Conservation (phyloP, 2,888 invertebrate genomes). For the Leptothorax acervorum region DNA sequence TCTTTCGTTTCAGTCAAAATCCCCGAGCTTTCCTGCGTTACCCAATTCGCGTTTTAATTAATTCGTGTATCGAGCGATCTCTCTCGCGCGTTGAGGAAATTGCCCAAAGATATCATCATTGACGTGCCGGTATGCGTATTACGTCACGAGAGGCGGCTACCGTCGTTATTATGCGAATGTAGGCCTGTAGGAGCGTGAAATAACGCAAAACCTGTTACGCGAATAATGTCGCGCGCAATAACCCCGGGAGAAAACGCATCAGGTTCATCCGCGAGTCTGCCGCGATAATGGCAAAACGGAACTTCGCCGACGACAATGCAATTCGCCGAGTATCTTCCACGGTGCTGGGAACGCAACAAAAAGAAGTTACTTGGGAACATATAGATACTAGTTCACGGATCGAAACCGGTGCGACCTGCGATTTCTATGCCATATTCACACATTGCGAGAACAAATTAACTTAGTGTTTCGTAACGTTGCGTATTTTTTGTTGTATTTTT, state of each 20-base stretch:
- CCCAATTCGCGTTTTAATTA: conserved; percentile 35
- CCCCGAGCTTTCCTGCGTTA: not conserved
- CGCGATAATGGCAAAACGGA: conserved; percentile 15
- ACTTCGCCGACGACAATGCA: conserved; percentile 20
- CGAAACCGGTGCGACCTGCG: not conserved
- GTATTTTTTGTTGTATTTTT: not conserved
- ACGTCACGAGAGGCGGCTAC: conserved; percentile 27
- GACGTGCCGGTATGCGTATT: conserved; percentile 36
- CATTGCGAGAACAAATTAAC: not conserved
- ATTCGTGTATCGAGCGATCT: conserved; percentile 13
- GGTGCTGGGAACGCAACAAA: not conserved
- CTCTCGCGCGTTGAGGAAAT: conserved; percentile 18
- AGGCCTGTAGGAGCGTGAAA: conserved; percentile 52
- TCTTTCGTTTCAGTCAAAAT: not conserved
- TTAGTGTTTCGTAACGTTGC: not conserved
- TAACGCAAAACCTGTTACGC: conserved; percentile 62
- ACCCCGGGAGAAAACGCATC: conserved; percentile 58
- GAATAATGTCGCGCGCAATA: conserved; percentile 39
- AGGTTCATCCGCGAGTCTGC: conserved; percentile 55
- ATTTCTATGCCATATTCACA: not conserved
- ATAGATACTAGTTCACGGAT: not conserved
- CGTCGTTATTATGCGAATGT: conserved; percentile 48
- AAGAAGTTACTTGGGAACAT: not conserved
- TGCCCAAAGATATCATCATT: conserved; percentile 40
- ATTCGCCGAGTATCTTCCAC: not conserved